Conservation (phyloP, 2,888 invertebrate genomes). For the Osedax frankpressi region DNA sequence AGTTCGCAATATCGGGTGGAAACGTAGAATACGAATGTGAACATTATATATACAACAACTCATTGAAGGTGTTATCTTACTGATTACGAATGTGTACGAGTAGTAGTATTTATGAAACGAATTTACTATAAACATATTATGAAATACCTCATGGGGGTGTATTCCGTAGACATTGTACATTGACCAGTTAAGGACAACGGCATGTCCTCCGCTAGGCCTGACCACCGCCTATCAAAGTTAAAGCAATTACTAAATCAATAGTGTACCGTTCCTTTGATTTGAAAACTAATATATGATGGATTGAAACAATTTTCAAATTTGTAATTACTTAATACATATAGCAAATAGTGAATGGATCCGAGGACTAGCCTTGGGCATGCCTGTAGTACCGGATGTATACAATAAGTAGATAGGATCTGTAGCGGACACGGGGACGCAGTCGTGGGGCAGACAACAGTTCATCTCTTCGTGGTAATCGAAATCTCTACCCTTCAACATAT, state of each 20-base stretch:
- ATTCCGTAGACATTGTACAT: conserved; percentile 67
- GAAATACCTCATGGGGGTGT: conserved; percentile 49
- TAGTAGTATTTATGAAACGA: neutral
- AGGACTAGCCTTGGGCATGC: conserved; percentile 37
- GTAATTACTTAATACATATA: neutral
- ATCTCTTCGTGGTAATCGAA: conserved; percentile 64
- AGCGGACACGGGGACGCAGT: conserved; percentile 72
- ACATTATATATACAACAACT: too few species aligned
- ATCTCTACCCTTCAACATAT: conserved; percentile 53
- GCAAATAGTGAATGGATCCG: neutral
- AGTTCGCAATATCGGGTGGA: too few species aligned
- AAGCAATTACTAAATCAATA: conserved; percentile 13
- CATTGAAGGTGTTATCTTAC: neutral
- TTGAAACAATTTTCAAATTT: neutral
- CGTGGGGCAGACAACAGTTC: conserved; percentile 53
- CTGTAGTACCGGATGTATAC: conserved; percentile 62
- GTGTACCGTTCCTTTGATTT: neutral
- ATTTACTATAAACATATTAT: neutral
- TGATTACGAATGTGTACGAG: neutral
- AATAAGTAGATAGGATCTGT: conserved; percentile 79
- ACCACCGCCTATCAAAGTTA: conserved; percentile 62
- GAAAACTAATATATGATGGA: neutral
- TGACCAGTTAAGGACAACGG: conserved; percentile 71
- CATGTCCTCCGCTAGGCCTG: conserved; percentile 73
- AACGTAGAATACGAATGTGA: too few species aligned